Conservation (phyloP, 1,140 invertebrate species). For the Drepana arcuata region DNA sequence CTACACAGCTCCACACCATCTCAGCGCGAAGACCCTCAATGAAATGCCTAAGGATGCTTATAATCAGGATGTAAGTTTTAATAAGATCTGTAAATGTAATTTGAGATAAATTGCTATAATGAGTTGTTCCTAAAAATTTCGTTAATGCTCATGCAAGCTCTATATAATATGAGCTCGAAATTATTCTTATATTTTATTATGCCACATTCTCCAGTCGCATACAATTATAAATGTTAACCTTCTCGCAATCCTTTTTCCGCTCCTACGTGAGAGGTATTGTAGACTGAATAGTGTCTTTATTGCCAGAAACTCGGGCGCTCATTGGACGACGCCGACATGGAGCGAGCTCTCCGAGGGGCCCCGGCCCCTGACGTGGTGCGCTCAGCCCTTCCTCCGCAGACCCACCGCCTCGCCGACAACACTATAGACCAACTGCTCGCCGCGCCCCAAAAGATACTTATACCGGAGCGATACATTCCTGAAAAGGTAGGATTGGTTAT, state of each 20-base stretch:
- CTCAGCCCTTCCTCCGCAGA: slow-evolving; percentile 78
- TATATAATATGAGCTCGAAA: too few species aligned
- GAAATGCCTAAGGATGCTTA: slow-evolving; percentile 71
- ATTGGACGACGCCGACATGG: slow-evolving; percentile 89
- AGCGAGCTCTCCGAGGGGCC: slow-evolving; percentile 76
- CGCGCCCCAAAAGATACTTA: slow-evolving; percentile 90
- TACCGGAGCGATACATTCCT: slow-evolving; percentile 92
- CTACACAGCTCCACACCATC: slow-evolving; percentile 86
- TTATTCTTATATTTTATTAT: too few species aligned
- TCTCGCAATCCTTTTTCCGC: too few species aligned
- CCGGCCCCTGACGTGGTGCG: slow-evolving; percentile 81
- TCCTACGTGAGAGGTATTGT: too few species aligned
- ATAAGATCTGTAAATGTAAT: too few species aligned
- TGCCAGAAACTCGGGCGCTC: slow-evolving; percentile 73
- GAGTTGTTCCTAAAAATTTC: too few species aligned
- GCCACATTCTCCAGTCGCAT: too few species aligned
- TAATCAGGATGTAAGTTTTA: slow-evolving; percentile 74
- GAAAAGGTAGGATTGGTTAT: slow-evolving; percentile 86
- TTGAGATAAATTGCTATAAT: too few species aligned
- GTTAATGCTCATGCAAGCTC: too few species aligned
- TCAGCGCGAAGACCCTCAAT: slow-evolving; percentile 74
- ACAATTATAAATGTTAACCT: too few species aligned
- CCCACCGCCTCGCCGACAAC: slow-evolving; percentile 75
- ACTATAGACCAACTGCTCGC: slow-evolving; percentile 89
- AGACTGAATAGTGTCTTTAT: too few species aligned